Base-by-base conservation (phyloP, 2,888 invertebrate species). In the Hyles lineata region DNA sequence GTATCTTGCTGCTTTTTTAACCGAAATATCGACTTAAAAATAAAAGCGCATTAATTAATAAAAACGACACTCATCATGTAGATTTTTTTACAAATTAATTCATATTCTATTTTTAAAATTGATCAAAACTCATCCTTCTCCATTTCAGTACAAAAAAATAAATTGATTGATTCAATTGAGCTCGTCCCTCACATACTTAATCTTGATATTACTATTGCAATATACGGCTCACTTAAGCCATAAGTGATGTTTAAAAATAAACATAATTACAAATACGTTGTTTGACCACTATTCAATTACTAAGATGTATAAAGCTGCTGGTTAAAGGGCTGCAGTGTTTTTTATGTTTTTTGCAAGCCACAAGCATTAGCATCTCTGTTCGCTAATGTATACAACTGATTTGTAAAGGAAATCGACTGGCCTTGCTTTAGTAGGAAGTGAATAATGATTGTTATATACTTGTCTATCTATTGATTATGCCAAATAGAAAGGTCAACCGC, bases 401-500 rank as follows among this genome's bases (percentile, higher is more conserved):
- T 84, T 82, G 75, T 82, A 81, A 76, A 87, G 84, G 86, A 87
- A 86, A 84, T 80, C 83, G 79, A 72, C 71, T 78, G 84, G 78
- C 89, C 89, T 89, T 87, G 84, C 77, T 62, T 63, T 59, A 82
- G 73, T 78, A 88, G 89, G 89, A 89, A 89, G 80, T 84, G 77
- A 79, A 84, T 81, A 81, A 76, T 81, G 80, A 83, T 83, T 83
- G 77, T 75, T 84, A 81, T 83, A 82, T 75, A 77, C 63, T 71
- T 71, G 60, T 63, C 67, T 74, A 50, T 75, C 78, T 83, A 85
- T 84, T 83, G 81, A 82, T 80, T 83, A 82, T 81, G 83, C 81
- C 79, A 82, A 85, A 84, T 83, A 83, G 85, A 87, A 89, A 89
- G 89, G 89, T 88, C 88, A 86, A 78, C 83, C 72, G 73, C 82